Evolutionary conservation across 2,113 vertebrate genomes (phyloP).

Genomic region (Corapipo altera): DNA sequence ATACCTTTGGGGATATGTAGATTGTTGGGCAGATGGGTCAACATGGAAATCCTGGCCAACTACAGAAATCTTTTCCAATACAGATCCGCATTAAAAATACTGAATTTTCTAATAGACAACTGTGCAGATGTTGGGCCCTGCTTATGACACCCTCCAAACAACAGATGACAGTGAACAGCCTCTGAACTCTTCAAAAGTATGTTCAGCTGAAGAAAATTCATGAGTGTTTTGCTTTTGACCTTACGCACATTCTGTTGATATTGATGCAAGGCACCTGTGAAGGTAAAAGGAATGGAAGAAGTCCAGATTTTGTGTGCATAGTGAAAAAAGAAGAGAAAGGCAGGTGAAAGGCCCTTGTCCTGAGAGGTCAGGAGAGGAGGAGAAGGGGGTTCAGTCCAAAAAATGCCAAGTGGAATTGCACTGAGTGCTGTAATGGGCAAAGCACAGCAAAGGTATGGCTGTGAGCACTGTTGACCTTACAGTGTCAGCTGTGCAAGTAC

Average conservation of each 20-base stretch:
- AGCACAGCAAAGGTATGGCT: not conserved
- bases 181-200: not conserved
- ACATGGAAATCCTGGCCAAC: not conserved
- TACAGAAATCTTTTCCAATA: not conserved
- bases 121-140: not conserved
- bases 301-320: not conserved
- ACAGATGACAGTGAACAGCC: not conserved
- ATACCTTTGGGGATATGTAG: not conserved
- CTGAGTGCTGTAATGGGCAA: not conserved
- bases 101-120: not conserved
- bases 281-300: not conserved
- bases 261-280: not conserved
- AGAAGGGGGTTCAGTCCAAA: not conserved
- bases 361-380: not conserved
- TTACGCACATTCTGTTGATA: not conserved
- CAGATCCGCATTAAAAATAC: not conserved
- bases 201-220: not conserved
- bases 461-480: not conserved
- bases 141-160: not conserved
- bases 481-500: not conserved
- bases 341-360: not conserved
- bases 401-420: not conserved
- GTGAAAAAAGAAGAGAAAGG: not conserved
- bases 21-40: not conserved
- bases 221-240: not conserved